Evolutionary conservation across 2,888 invertebrate species (phyloP).

Genomic region (Cremastinae sp.): DNA sequence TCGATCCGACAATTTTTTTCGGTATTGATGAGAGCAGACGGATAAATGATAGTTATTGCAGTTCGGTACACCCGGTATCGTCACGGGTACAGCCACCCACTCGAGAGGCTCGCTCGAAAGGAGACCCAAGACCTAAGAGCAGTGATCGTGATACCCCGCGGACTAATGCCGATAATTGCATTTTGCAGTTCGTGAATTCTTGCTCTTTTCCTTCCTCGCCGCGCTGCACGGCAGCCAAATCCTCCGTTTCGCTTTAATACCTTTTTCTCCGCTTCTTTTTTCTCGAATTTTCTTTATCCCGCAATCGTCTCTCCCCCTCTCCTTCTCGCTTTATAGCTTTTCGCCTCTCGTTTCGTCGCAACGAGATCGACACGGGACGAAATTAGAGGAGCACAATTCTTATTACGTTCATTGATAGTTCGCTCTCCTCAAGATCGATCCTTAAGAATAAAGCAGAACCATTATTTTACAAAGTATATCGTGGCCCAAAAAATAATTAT

Average conservation of each 20-base stretch:
- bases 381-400: no score
- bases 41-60: neutral
- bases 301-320: slow-evolving; percentile 36
- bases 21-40: neutral
- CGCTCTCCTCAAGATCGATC: no score
- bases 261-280: slow-evolving; percentile 38
- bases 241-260: slow-evolving; percentile 62
- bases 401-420: slow-evolving; percentile 24
- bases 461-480: no score
- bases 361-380: neutral
- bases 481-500: no score
- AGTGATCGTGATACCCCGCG: slow-evolving; percentile 78
- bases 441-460: no score
- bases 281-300: slow-evolving; percentile 6
- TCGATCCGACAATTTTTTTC: slow-evolving; percentile 12
- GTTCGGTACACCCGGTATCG: slow-evolving; percentile 67
- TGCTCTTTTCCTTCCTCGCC: slow-evolving; percentile 72
- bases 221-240: slow-evolving; percentile 57
- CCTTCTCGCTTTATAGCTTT: slow-evolving; percentile 34
- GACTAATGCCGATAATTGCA: slow-evolving; percentile 79
- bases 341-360: neutral
- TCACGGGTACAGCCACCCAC: slow-evolving; percentile 65
- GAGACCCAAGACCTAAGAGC: slow-evolving; percentile 64
- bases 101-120: slow-evolving; percentile 51
- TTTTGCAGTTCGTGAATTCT: slow-evolving; percentile 79